phyloP scores from a whole-genome alignment of 37 sponge, comb jelly and placozoan genomes.

The Tethya wilhelma region DNA sequence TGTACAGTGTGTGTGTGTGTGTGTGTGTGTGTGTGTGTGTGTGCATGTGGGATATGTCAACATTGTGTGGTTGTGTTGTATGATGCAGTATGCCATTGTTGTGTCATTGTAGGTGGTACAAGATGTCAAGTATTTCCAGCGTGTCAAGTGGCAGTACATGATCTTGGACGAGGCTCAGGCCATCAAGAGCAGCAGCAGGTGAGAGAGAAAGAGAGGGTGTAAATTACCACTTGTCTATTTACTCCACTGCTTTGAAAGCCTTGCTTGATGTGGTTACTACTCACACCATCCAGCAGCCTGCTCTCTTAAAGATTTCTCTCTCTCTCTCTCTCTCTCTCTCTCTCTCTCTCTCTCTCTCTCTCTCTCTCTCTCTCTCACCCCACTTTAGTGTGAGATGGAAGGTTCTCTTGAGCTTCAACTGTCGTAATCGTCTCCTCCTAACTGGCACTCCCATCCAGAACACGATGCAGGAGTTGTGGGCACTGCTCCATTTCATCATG shows the following conservation, averaged over 20 bases:
- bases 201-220: neutral
- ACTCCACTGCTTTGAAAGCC: no score
- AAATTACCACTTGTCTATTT: neutral
- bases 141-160: slow-evolving; percentile 98
- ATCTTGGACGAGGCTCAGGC: slow-evolving; percentile 97
- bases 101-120: slow-evolving; percentile 63
- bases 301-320: neutral
- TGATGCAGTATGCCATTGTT: no score
- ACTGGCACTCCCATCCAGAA: slow-evolving; percentile 98
- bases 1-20: neutral
- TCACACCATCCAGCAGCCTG: neutral
- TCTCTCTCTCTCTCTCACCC: neutral
- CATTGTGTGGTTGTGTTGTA: neutral
- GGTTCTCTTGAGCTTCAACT: slow-evolving; percentile 90
- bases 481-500: slow-evolving; percentile 97
- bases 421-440: slow-evolving; percentile 89
- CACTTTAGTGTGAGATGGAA: slow-evolving; percentile 82
- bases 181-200: slow-evolving; percentile 93
- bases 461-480: slow-evolving; percentile 99
- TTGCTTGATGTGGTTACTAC: neutral
- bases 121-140: slow-evolving; percentile 90
- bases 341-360: neutral
- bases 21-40: neutral
- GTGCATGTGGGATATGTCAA: no score
- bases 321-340: slow-evolving; percentile 14